A percentile compares a stretch with the other conserved stretches of the same genome.
Evolutionary conservation across 2,888 invertebrate species (phyloP).

Genomic region (Philonicus albiceps): DNA sequence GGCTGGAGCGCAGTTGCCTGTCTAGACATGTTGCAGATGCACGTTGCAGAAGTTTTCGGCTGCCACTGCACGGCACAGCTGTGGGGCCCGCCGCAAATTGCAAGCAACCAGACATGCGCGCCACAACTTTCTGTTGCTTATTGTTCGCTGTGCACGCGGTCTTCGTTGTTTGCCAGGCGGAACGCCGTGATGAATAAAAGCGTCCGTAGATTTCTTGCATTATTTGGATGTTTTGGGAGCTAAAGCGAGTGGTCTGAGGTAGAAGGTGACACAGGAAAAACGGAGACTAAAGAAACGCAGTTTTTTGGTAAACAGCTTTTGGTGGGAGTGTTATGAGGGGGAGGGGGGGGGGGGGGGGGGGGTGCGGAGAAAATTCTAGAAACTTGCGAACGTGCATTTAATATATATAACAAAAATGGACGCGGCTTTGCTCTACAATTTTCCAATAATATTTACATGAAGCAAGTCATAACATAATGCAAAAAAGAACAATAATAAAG

Average conservation of each 20-base stretch:
- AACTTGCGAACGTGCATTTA: not conserved
- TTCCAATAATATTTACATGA: not conserved
- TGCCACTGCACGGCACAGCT: not conserved
- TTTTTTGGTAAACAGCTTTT: not conserved
- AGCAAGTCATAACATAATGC: not conserved
- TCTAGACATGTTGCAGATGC: conserved; percentile 34
- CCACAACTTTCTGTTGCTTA: not conserved
- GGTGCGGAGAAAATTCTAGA: not conserved
- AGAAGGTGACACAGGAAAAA: not conserved
- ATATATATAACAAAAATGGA: not conserved
- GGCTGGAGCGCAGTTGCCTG: not conserved
- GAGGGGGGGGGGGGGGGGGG: too few relatives aligned
- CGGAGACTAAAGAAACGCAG: not conserved
- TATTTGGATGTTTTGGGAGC: not conserved
- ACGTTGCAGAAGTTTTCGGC: not conserved
- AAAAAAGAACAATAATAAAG: not conserved
- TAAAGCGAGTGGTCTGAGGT: not conserved
- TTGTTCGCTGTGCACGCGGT: not conserved
- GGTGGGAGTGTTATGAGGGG: not conserved
- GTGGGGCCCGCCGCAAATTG: not conserved
- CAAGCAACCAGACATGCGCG: not conserved
- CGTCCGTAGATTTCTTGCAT: not conserved
- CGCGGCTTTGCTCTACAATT: not conserved
- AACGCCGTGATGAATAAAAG: not conserved
- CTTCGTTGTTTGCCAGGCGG: not conserved